Conservation (phyloP, 30 jellyfish, hydroid and myxozoan species). For the Mastigias papua region DNA sequence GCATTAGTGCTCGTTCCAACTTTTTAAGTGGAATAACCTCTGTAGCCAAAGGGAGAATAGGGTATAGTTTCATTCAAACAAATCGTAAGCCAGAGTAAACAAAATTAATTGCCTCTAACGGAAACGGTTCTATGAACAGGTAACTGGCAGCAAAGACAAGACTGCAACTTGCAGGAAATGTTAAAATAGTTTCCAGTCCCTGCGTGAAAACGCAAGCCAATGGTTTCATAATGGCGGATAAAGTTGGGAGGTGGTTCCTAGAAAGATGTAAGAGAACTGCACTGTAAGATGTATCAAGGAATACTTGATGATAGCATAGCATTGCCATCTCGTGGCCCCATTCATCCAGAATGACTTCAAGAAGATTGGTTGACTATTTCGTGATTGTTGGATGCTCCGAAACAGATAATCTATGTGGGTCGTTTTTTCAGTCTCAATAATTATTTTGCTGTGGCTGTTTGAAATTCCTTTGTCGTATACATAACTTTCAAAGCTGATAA, state of each 20-base stretch:
- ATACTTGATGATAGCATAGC: not conserved
- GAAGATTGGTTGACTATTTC: constrained; percentile 92
- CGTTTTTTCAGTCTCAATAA: not conserved
- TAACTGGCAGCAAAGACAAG: too few species aligned
- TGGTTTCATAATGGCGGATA: constrained; percentile 59
- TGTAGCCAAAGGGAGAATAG: too few species aligned
- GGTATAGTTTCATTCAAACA: too few species aligned
- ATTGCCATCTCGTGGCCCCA: constrained; percentile 16
- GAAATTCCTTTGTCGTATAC: too few species aligned
- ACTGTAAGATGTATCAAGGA: not conserved
- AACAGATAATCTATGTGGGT: constrained; percentile 69
- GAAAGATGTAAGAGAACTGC: not conserved
- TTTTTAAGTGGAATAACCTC: too few species aligned
- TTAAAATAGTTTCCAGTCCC: constrained; percentile 36
- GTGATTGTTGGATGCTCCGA: constrained; percentile 84
- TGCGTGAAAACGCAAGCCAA: not conserved
- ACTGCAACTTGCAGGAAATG: not conserved
- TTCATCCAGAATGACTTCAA: constrained; percentile 31
- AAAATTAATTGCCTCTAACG: too few species aligned
- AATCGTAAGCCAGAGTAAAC: too few species aligned
- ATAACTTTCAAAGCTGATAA: too few species aligned
- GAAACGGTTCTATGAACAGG: too few species aligned
- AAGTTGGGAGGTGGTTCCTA: constrained; percentile 55
- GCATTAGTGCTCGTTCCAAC: too few species aligned
- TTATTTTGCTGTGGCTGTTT: not conserved